Evolutionary conservation across 2,797 vertebrate genomes (phyloP).

Genomic region (Erethizon dorsatum): DNA sequence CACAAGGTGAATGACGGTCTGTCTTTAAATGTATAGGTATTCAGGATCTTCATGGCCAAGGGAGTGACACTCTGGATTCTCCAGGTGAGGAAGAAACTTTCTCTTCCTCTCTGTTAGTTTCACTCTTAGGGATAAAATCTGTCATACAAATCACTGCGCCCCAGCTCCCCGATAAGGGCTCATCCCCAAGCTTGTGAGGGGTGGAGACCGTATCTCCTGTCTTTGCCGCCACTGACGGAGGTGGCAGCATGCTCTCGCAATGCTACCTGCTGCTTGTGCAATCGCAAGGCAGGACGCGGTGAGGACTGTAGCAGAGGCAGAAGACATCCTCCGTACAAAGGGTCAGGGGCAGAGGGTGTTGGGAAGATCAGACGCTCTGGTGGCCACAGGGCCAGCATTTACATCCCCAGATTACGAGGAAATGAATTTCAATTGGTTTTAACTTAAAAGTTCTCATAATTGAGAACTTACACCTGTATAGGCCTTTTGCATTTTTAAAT

Average conservation of each 20-base stretch:
- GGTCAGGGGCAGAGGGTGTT: background rate
- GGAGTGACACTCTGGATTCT: background rate
- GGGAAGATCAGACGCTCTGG: background rate
- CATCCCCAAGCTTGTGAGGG: background rate
- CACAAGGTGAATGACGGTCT: background rate
- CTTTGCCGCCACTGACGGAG: background rate
- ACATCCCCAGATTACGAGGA: background rate
- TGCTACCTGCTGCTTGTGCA: background rate
- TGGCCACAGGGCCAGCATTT: background rate
- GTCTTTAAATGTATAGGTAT: background rate
- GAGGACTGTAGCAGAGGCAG: background rate
- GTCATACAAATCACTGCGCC: background rate
- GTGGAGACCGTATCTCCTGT: background rate
- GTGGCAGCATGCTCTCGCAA: background rate
- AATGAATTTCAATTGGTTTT: slow-evolving; percentile 47
- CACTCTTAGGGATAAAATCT: background rate
- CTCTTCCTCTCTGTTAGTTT: background rate
- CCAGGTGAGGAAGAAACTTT: background rate
- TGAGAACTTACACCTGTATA: background rate
- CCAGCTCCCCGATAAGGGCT: background rate
- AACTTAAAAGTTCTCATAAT: background rate
- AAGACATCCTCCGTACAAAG: background rate
- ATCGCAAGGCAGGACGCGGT: background rate
- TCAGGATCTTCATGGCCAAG: background rate
- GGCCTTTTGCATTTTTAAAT: background rate